These are phyloP conservation scores for Acinonyx jubatus DNA, from an alignment of 2,113 vertebrate species.

Conservation along the genomic window DNA sequence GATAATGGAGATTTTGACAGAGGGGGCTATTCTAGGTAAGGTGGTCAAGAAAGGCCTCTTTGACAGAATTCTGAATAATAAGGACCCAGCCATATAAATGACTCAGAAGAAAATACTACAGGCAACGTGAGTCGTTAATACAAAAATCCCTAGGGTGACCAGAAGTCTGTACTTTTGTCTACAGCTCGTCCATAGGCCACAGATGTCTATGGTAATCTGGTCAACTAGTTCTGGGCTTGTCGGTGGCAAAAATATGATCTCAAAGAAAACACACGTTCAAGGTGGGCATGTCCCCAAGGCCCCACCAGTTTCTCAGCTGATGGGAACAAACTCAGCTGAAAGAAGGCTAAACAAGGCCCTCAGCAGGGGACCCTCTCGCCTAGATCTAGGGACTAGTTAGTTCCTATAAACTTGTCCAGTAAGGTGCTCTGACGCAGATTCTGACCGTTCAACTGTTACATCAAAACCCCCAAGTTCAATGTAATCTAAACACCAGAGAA, in stretches of 20 bases:
- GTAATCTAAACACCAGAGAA: background rate
- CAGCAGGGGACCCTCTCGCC: background rate
- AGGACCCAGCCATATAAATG: background rate
- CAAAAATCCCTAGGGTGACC: background rate
- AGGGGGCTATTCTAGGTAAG: background rate
- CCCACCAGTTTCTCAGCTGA: background rate
- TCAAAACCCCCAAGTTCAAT: background rate
- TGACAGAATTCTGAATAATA: background rate
- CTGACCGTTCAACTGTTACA: background rate
- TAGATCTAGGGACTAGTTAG: too few relatives aligned
- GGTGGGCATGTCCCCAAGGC: background rate
- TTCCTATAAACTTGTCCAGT: background rate
- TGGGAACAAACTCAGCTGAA: background rate
- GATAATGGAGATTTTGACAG: background rate
- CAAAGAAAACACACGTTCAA: background rate
- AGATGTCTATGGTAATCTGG: background rate
- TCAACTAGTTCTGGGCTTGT: background rate
- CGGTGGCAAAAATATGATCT: background rate
- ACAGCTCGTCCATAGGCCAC: background rate
- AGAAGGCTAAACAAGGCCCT: background rate
- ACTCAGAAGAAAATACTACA: background rate
- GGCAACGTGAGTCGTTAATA: background rate
- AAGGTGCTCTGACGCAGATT: background rate
- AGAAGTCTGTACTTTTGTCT: background rate
- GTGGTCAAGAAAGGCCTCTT: background rate